Conservation (phyloP, 2,113 vertebrate genomes). For the Passer montanus region DNA sequence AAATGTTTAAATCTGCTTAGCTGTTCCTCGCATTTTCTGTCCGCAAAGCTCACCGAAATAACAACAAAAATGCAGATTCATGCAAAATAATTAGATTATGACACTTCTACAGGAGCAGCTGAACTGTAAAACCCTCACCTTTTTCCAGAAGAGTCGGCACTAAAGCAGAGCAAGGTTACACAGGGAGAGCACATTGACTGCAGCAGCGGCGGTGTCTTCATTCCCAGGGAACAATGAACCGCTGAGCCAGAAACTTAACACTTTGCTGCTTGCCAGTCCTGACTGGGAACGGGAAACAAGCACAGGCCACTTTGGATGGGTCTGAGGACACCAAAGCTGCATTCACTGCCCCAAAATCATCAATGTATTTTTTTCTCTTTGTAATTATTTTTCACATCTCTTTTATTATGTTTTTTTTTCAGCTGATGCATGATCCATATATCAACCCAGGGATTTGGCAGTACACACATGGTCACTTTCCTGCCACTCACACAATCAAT, state of each 20-base stretch:
- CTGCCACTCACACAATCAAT: neutral
- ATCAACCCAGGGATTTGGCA: neutral
- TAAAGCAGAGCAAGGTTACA: conserved; percentile 47
- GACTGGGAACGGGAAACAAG: neutral
- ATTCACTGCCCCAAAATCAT: neutral
- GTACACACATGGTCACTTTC: neutral
- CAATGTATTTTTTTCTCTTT: rapidly evolving
- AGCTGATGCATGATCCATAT: neutral
- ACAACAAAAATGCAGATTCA: neutral
- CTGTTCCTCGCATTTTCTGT: neutral
- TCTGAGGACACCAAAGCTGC: neutral
- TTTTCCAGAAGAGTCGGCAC: conserved; percentile 22
- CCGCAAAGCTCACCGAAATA: neutral
- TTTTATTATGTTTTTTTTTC: neutral
- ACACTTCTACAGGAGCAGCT: neutral
- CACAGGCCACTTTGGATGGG: neutral
- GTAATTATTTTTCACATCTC: neutral
- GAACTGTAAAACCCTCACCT: conserved; percentile 11
- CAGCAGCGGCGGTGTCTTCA: conserved; percentile 50
- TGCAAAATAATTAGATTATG: neutral
- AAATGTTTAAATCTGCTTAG: conserved; percentile 7
- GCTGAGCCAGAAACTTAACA: conserved; percentile 47
- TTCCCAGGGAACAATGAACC: conserved; percentile 7
- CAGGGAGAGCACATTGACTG: neutral
- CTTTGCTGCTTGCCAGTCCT: neutral